phyloP scores from a whole-genome alignment of 2,113 vertebrate genomes.

The Tachysurus fulvidraco region DNA sequence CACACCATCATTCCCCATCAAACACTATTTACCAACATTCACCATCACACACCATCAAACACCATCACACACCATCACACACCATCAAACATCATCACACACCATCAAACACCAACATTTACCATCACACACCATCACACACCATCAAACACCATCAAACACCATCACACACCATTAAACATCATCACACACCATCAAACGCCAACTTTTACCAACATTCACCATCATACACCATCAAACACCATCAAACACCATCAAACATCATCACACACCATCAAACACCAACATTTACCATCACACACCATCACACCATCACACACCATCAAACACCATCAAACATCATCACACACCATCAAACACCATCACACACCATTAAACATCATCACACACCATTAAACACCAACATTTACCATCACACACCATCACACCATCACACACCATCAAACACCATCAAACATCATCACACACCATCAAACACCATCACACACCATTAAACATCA shows the following conservation, averaged over 20 bases:
- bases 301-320: neutral
- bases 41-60: too few relatives aligned
- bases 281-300: neutral
- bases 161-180: neutral
- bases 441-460: neutral
- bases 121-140: neutral
- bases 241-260: neutral
- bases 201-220: neutral
- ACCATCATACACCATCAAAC: neutral
- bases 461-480: neutral
- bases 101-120: too few relatives aligned
- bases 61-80: too few relatives aligned
- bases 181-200: neutral
- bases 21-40: too few relatives aligned
- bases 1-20: too few relatives aligned
- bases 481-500: neutral
- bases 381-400: neutral
- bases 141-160: too few relatives aligned
- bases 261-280: too few relatives aligned
- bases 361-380: neutral
- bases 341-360: neutral
- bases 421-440: neutral
- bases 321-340: neutral
- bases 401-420: neutral
- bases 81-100: too few relatives aligned